Percentiles rank a stretch among this genome's conserved stretches.
phyloP scores from a whole-genome alignment of 2,797 vertebrate species.

The Coccyzus lansbergi region DNA sequence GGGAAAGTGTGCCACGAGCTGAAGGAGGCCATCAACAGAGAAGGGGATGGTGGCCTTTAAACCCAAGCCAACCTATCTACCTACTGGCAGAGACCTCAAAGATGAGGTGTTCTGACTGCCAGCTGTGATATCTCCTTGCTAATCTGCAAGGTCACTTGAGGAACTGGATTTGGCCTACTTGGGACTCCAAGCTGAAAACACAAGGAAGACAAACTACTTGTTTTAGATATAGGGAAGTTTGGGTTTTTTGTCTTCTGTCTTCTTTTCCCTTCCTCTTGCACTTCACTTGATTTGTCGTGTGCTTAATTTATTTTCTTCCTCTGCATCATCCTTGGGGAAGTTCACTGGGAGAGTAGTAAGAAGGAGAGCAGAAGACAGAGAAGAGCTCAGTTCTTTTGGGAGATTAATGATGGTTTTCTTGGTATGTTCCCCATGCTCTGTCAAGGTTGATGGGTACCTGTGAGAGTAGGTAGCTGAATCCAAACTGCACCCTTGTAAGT shows the following conservation, averaged over 20 bases:
- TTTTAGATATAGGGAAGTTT: not conserved
- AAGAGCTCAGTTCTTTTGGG: not conserved
- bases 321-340: not conserved
- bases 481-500: not conserved
- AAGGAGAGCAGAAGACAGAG: not conserved
- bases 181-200: not conserved
- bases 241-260: not conserved
- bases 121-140: not conserved
- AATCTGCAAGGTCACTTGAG: not conserved
- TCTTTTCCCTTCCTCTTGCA: not conserved
- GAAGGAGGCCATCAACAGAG: conserved; percentile 80
- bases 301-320: not conserved
- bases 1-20: conserved; percentile 81
- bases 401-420: not conserved
- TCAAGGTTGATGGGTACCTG: not conserved
- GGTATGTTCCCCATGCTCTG: not conserved
- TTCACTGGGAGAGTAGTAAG: not conserved
- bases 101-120: conserved; percentile 58
- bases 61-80: conserved; percentile 73
- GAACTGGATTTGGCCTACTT: not conserved
- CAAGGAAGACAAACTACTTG: not conserved
- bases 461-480: not conserved
- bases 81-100: conserved; percentile 86
- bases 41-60: conserved; percentile 75
- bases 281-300: not conserved